A percentile compares a stretch with the other conserved stretches of the same genome.
Evolutionary conservation across 2,888 invertebrate species (phyloP).

Genomic region (Aquatica leii): DNA sequence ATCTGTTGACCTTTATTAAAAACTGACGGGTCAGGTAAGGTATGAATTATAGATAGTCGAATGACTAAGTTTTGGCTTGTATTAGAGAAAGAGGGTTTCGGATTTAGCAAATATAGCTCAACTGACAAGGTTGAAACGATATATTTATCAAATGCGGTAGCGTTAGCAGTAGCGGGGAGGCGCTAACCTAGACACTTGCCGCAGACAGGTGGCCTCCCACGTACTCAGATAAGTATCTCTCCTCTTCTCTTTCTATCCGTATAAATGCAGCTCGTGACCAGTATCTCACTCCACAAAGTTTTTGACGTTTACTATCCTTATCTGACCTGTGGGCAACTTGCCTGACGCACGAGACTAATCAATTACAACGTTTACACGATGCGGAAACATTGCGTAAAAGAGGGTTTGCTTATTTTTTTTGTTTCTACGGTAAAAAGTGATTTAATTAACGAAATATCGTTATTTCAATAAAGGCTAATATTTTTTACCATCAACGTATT

Average conservation of each 20-base stretch:
- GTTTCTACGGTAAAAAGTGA: too few relatives aligned
- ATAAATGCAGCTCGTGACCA: conserved; percentile 22
- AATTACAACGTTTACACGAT: conserved; percentile 49
- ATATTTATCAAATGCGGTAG: conserved; percentile 53
- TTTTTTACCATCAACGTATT: too few relatives aligned
- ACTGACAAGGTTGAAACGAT: conserved; percentile 44
- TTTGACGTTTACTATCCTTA: conserved; percentile 42
- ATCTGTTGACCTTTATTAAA: conserved; percentile 32
- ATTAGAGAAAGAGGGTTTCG: conserved; percentile 25
- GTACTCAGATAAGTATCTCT: conserved; percentile 44
- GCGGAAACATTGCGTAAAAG: conserved; percentile 21
- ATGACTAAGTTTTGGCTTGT: neutral
- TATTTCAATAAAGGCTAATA: too few relatives aligned
- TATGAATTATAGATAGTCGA: conserved; percentile 5
- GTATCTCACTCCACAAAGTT: conserved; percentile 30
- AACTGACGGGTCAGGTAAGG: conserved; percentile 21
- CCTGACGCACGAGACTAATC: conserved; percentile 51
- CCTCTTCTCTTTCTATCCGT: conserved; percentile 23
- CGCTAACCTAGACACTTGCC: conserved; percentile 60
- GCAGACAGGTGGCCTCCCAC: conserved; percentile 60
- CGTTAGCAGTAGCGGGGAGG: conserved; percentile 45
- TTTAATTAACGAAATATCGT: too few relatives aligned
- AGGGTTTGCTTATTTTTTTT: neutral
- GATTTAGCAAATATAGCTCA: conserved; percentile 33
- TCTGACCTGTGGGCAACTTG: conserved; percentile 45